phyloP scores from a whole-genome alignment of 2,888 invertebrate species.

The Pycnomerus fuliginosus region DNA sequence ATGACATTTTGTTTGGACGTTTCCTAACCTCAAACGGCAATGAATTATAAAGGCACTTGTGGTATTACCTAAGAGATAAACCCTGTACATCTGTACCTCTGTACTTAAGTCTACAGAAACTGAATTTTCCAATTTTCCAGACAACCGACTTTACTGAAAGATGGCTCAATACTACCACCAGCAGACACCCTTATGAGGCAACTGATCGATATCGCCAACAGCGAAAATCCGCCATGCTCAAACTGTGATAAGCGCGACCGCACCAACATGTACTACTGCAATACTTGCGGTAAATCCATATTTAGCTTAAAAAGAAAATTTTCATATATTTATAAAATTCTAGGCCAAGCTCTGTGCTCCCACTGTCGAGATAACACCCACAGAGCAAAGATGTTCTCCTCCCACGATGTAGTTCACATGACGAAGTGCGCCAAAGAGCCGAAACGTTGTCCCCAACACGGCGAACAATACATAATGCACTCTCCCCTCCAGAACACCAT shows the following conservation, averaged over 20 bases:
- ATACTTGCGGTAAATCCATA: conserved; percentile 63
- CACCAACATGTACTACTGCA: conserved; percentile 75
- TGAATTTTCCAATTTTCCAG: too few species aligned
- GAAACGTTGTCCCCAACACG: conserved; percentile 67
- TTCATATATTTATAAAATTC: conserved; percentile 2
- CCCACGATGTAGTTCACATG: conserved; percentile 71
- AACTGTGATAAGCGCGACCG: conserved; percentile 74
- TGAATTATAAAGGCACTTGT: too few species aligned
- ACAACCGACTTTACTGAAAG: conserved; percentile 63
- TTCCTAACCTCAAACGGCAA: too few species aligned
- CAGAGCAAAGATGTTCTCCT: conserved; percentile 74
- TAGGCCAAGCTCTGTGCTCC: conserved; percentile 71
- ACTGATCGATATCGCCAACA: conserved; percentile 68
- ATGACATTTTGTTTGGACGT: too few species aligned
- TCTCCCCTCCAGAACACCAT: conserved; percentile 68
- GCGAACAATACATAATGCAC: conserved; percentile 75
- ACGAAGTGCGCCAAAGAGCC: conserved; percentile 68
- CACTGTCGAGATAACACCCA: conserved; percentile 72
- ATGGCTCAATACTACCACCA: conserved; percentile 61
- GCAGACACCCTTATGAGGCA: conserved; percentile 68
- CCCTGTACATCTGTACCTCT: too few species aligned
- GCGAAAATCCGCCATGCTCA: conserved; percentile 72
- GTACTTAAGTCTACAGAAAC: too few species aligned
- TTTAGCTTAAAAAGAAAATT: background rate
- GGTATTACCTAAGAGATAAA: too few species aligned